A percentile compares a stretch with the other conserved stretches of the same genome.
These are phyloP conservation scores for Falco rusticolus DNA, from an alignment of 2,797 vertebrate genomes.

Conservation along the genomic window DNA sequence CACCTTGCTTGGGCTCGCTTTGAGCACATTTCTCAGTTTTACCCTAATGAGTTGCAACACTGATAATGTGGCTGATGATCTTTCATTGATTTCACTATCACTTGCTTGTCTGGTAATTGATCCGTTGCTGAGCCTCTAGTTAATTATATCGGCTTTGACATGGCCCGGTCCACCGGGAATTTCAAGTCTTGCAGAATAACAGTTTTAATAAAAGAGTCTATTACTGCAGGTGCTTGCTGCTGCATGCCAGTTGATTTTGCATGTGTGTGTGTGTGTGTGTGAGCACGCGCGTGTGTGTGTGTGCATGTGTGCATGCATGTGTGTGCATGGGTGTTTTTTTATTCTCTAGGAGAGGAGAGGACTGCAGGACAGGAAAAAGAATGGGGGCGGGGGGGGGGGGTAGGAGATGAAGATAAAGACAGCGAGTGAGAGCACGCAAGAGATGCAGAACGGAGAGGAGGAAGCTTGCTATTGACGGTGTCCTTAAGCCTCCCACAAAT, in stretches of 20 bases:
- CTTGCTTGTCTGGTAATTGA: conserved; percentile 99
- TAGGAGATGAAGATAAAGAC: conserved; percentile 60
- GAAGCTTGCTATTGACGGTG: conserved; percentile 85
- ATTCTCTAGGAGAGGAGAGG: conserved; percentile 69
- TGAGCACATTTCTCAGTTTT: conserved; percentile 96
- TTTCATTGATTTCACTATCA: conserved; percentile 99
- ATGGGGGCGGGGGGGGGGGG: conserved; percentile 10
- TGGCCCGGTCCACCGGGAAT: conserved; percentile 92
- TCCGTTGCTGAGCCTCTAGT: conserved; percentile 99
- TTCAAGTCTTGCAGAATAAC: conserved; percentile 98
- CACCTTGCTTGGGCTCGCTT: conserved; percentile 85
- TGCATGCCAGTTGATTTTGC: conserved; percentile 79
- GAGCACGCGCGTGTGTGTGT: neutral
- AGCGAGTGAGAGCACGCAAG: conserved; percentile 56
- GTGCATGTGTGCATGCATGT: neutral
- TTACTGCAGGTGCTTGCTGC: conserved; percentile 88
- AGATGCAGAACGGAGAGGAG: conserved; percentile 77
- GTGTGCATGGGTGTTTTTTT: neutral
- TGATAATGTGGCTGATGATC: conserved; percentile 99
- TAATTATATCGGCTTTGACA: conserved; percentile 99
- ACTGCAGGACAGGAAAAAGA: conserved; percentile 70
- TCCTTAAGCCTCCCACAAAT: conserved; percentile 93
- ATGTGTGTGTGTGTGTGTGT: neutral
- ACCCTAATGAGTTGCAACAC: conserved; percentile 99
- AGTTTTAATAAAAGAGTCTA: conserved; percentile 99